Conservation (phyloP, 1,140 invertebrate species). For the Liolophura sinensis region DNA sequence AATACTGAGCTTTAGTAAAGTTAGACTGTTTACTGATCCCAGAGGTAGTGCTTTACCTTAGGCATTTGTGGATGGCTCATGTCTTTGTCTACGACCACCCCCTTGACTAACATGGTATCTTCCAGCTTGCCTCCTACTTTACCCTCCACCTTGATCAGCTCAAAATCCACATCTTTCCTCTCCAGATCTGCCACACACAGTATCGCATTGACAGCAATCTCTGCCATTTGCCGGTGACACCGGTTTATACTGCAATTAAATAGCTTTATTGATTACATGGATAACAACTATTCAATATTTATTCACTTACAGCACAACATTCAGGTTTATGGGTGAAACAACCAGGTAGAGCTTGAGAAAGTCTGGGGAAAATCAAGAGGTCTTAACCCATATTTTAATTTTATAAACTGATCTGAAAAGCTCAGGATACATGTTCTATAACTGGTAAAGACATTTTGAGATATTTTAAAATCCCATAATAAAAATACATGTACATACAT, state of each 20-base stretch:
- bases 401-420: too few species aligned
- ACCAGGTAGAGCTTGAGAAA: too few species aligned
- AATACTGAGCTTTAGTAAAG: too few species aligned
- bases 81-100: slow-evolving; percentile 98
- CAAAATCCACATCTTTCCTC: slow-evolving; percentile 97
- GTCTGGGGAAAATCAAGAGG: too few species aligned
- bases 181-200: slow-evolving; percentile 92
- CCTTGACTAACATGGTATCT: slow-evolving; percentile 94
- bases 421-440: too few species aligned
- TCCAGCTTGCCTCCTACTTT: slow-evolving; percentile 98
- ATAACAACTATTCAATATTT: not conserved
- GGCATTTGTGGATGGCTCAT: slow-evolving; percentile 99
- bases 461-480: too few species aligned
- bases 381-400: too few species aligned
- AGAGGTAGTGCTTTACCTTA: slow-evolving; percentile 66
- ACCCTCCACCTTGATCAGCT: slow-evolving; percentile 97
- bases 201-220: slow-evolving; percentile 97
- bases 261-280: not conserved
- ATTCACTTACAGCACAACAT: slow-evolving; percentile 5
- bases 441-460: too few species aligned
- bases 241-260: slow-evolving; percentile 59
- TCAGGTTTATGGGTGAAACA: too few species aligned
- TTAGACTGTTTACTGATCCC: too few species aligned
- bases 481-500: too few species aligned
- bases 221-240: slow-evolving; percentile 92